phyloP scores from a whole-genome alignment of 2,113 vertebrate genomes.

The Podarcis raffonei region DNA sequence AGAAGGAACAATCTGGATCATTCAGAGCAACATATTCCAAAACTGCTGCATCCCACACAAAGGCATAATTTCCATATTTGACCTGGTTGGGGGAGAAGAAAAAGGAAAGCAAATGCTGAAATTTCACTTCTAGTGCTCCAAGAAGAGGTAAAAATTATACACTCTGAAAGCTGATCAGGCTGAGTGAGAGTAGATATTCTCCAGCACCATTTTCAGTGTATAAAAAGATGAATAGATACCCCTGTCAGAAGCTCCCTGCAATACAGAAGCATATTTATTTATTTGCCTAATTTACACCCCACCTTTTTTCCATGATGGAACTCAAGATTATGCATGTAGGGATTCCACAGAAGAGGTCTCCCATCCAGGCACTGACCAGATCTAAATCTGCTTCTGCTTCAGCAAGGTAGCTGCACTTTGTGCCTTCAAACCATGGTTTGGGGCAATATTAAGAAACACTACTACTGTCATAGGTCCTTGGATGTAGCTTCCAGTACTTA shows the following conservation, averaged over 20 bases:
- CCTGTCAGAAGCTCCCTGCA: rapidly evolving
- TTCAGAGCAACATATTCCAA: constrained; percentile 96
- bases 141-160: not conserved
- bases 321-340: not conserved
- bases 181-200: not conserved
- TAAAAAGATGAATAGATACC: not conserved
- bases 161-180: not conserved
- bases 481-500: not conserved
- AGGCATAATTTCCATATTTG: constrained; percentile 93
- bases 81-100: constrained; percentile 81
- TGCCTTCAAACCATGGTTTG: not conserved
- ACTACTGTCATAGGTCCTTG: too few species aligned
- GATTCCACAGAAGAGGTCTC: not conserved
- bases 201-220: not conserved
- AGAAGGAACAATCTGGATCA: constrained; percentile 95
- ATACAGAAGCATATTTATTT: not conserved
- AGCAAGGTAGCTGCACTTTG: not conserved
- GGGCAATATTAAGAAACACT: not conserved
- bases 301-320: not conserved
- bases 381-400: not conserved
- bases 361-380: not conserved
- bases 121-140: rapidly evolving
- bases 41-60: constrained; percentile 96
- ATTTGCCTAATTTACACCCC: not conserved
- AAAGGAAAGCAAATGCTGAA: constrained; percentile 22